Conservation (phyloP, 1,140 invertebrate species). For the Drosophila nigrodunni region DNA sequence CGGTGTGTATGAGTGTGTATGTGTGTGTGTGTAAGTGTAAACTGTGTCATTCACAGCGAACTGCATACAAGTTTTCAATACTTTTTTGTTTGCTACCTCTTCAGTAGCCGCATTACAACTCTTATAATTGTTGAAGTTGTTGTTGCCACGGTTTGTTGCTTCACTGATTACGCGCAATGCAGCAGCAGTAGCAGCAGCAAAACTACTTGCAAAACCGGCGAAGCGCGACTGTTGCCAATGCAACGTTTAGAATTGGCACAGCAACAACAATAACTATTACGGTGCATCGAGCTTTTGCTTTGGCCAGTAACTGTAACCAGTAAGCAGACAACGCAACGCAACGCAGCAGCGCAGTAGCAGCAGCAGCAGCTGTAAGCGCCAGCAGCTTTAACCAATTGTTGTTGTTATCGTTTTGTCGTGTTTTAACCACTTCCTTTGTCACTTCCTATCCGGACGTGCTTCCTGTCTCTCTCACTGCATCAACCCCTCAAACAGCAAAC, state of each 20-base stretch:
- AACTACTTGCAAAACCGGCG: slow-evolving; percentile 73
- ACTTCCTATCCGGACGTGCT: slow-evolving; percentile 40
- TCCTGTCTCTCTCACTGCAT: slow-evolving; percentile 42
- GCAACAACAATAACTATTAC: slow-evolving; percentile 71
- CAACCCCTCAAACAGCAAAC: slow-evolving; percentile 21
- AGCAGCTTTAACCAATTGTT: slow-evolving; percentile 28
- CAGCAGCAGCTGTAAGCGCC: slow-evolving; percentile 37
- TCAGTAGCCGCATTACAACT: slow-evolving; percentile 49
- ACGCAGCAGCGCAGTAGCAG: neutral
- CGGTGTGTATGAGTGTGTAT: slow-evolving; percentile 6
- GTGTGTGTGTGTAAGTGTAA: slow-evolving; percentile 58
- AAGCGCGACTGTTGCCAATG: slow-evolving; percentile 82
- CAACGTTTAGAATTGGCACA: slow-evolving; percentile 82
- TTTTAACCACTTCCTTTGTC: slow-evolving; percentile 79
- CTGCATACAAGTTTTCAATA: slow-evolving; percentile 70
- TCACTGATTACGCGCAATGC: slow-evolving; percentile 82
- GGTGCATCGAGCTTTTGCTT: slow-evolving; percentile 62
- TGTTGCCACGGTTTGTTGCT: slow-evolving; percentile 79
- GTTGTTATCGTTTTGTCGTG: slow-evolving; percentile 41
- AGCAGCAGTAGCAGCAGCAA: slow-evolving; percentile 41
- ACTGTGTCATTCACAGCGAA: slow-evolving; percentile 78
- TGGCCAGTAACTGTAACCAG: slow-evolving; percentile 51
- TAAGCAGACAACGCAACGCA: slow-evolving; percentile 35
- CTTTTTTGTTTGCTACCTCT: slow-evolving; percentile 46
- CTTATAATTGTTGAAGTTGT: slow-evolving; percentile 52